A percentile compares a stretch with the other conserved stretches of the same genome.
Conservation (phyloP, 1,140 invertebrate species). For the Paralvinella palmiformis region DNA sequence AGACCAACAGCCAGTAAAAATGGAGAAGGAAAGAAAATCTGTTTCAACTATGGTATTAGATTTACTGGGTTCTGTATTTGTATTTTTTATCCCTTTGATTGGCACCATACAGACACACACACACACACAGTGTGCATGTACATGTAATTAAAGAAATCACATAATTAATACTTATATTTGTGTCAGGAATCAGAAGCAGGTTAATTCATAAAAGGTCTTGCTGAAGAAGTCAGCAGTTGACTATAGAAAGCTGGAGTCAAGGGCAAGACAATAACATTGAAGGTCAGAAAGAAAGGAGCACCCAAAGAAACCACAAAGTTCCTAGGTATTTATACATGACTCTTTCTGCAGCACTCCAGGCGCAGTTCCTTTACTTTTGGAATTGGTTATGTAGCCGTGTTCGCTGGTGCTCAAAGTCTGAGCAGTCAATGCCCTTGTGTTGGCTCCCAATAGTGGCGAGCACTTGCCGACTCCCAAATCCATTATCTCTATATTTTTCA, state of each 20-base stretch:
- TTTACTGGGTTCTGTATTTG: slow-evolving; percentile 60
- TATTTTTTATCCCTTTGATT: neutral
- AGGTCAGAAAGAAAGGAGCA: slow-evolving; percentile 73
- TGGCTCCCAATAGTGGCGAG: too few species aligned
- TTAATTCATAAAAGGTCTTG: slow-evolving; percentile 74
- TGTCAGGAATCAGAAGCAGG: slow-evolving; percentile 62
- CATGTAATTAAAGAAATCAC: neutral
- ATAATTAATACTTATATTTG: neutral
- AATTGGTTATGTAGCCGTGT: too few species aligned
- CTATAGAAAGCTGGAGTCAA: slow-evolving; percentile 66
- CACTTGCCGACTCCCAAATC: too few species aligned
- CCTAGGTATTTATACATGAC: slow-evolving; percentile 53
- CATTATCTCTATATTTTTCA: too few species aligned
- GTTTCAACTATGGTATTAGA: slow-evolving; percentile 94
- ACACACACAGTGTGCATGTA: neutral
- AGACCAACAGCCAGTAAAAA: slow-evolving; percentile 66
- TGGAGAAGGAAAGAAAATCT: slow-evolving; percentile 68
- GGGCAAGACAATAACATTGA: slow-evolving; percentile 75
- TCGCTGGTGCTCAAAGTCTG: too few species aligned
- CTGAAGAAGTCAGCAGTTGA: slow-evolving; percentile 70
- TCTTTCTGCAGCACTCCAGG: too few species aligned
- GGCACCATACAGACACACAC: neutral
- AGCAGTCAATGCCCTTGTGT: too few species aligned
- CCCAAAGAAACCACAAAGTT: slow-evolving; percentile 87
- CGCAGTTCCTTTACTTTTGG: too few species aligned